Evolutionary conservation across 2,888 invertebrate species (phyloP).

Genomic region (Himalopsyche japonica): DNA sequence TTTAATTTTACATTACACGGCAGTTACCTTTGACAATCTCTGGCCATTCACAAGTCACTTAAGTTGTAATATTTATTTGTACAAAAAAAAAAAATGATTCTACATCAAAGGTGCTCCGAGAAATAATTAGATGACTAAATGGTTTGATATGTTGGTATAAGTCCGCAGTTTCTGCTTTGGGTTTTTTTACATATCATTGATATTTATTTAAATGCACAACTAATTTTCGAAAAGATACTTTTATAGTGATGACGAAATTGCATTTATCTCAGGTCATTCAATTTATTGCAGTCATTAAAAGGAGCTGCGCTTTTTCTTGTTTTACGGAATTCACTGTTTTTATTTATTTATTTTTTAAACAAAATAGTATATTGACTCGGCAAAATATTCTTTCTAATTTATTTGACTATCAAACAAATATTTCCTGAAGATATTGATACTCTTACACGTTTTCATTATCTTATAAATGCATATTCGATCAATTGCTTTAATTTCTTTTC

Average conservation of each 20-base stretch:
- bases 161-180: background rate
- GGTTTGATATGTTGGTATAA: background rate
- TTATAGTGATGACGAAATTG: background rate
- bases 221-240: background rate
- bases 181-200: background rate
- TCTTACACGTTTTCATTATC: too few species aligned
- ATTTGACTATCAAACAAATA: too few species aligned
- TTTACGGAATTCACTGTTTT: too few species aligned
- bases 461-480: too few species aligned
- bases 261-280: background rate
- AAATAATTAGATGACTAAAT: slow-evolving; percentile 1
- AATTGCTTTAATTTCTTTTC: too few species aligned
- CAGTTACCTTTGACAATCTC: background rate
- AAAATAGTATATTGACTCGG: too few species aligned
- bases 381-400: too few species aligned
- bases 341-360: too few species aligned
- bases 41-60: background rate
- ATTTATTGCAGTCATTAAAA: background rate
- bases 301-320: too few species aligned
- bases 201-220: background rate
- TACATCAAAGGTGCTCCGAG: background rate
- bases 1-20: too few species aligned
- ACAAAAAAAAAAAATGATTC: background rate
- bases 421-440: too few species aligned
- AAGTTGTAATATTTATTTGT: background rate